Conservation (phyloP, 2,888 invertebrate species). For the Lucinisca nassula region DNA sequence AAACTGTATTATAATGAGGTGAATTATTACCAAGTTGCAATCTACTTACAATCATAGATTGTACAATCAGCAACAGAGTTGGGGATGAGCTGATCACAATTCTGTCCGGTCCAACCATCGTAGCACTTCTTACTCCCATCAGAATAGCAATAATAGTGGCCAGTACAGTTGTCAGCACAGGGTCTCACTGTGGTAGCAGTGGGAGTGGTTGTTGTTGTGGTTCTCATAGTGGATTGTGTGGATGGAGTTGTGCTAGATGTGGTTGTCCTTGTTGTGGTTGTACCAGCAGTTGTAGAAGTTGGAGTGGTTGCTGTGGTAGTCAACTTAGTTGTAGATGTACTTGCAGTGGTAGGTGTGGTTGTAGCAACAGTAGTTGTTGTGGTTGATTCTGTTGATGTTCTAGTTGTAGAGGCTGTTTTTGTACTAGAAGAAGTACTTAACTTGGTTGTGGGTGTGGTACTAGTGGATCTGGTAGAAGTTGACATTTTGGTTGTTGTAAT, state of each 20-base stretch:
- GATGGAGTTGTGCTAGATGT: background rate
- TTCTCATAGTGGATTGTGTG: background rate
- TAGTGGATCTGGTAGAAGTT: slow-evolving; percentile 19
- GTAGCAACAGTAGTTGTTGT: slow-evolving; percentile 15
- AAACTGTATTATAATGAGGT: too few species aligned
- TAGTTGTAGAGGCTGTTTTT: background rate
- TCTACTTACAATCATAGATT: slow-evolving; percentile 54
- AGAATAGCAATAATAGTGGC: slow-evolving; percentile 41
- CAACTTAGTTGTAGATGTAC: too few species aligned
- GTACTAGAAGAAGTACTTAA: slow-evolving; percentile 32
- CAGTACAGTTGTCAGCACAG: slow-evolving; percentile 42
- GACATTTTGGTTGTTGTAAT: slow-evolving; percentile 32
- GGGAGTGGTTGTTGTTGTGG: slow-evolving; percentile 12
- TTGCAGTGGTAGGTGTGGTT: background rate
- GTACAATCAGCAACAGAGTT: slow-evolving; percentile 53
- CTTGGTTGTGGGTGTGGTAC: slow-evolving; percentile 39
- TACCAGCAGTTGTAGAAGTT: background rate
- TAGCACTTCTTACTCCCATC: slow-evolving; percentile 39
- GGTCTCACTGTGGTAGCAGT: background rate
- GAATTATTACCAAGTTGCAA: too few species aligned
- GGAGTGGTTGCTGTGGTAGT: slow-evolving; percentile 23
- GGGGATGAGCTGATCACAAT: slow-evolving; percentile 44
- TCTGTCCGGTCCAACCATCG: slow-evolving; percentile 47
- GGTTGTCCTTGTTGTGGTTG: background rate
- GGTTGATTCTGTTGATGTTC: background rate